Evolutionary conservation across 2,888 invertebrate species (phyloP).

Genomic region (Diadegma fenestrale): DNA sequence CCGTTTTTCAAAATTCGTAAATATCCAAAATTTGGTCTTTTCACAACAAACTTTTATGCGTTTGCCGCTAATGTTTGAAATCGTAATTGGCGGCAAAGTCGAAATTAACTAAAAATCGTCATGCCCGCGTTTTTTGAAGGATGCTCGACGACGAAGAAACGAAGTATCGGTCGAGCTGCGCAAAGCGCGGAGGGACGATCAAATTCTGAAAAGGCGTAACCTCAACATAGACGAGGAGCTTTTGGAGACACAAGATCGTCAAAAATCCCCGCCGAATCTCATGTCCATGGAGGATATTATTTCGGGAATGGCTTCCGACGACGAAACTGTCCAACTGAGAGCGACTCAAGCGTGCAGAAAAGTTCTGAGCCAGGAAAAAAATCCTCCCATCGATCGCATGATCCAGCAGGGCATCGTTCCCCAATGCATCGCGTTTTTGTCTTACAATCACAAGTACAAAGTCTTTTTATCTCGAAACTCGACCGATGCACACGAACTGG

Average conservation of each 20-base stretch:
- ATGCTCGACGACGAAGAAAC: slow-evolving; percentile 94
- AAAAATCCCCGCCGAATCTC: slow-evolving; percentile 81
- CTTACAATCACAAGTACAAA: slow-evolving; percentile 89
- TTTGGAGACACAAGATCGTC: slow-evolving; percentile 84
- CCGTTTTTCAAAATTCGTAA: background rate
- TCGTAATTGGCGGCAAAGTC: no score
- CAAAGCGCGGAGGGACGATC: slow-evolving; percentile 97
- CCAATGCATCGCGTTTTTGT: slow-evolving; percentile 92
- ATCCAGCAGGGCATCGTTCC: slow-evolving; percentile 94
- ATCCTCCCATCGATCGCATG: slow-evolving; percentile 96
- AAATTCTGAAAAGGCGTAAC: slow-evolving; percentile 95
- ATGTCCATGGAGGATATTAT: slow-evolving; percentile 91
- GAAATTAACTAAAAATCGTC: slow-evolving; percentile 41
- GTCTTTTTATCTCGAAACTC: background rate
- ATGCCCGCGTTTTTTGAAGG: slow-evolving; percentile 86
- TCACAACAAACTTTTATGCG: background rate
- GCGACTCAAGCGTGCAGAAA: slow-evolving; percentile 94
- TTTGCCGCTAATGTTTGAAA: background rate
- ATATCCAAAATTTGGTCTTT: background rate
- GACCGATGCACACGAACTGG: background rate
- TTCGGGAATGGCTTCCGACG: slow-evolving; percentile 88
- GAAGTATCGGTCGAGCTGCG: slow-evolving; percentile 96
- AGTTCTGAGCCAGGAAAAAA: slow-evolving; percentile 94
- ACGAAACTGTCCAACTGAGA: slow-evolving; percentile 88
- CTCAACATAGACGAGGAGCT: slow-evolving; percentile 87